Conservation (phyloP, 2,888 invertebrate species). For the Chymomyza fuscimana region DNA sequence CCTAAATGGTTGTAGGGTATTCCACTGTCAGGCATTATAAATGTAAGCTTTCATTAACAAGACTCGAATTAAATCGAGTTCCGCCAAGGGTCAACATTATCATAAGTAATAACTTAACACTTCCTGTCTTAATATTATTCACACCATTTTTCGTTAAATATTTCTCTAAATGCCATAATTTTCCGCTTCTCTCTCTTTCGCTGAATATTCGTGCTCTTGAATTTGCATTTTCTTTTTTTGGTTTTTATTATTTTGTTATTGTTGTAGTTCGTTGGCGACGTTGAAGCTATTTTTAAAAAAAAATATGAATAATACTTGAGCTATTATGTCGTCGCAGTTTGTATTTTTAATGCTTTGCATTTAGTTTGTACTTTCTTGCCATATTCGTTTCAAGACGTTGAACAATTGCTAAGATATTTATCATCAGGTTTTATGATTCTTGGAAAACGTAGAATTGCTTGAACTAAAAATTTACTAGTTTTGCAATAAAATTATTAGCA, state of each 20-base stretch:
- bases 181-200: constrained; percentile 16
- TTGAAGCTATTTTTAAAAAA: constrained; percentile 40
- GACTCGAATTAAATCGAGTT: neutral
- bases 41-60: neutral
- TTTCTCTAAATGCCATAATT: neutral
- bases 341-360: constrained; percentile 6
- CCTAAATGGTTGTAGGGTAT: too few relatives aligned
- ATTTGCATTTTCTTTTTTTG: too few relatives aligned
- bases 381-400: constrained; percentile 17
- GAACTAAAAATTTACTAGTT: too few relatives aligned
- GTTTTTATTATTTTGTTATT: constrained; percentile 1
- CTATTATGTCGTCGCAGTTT: constrained; percentile 33
- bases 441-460: too few relatives aligned
- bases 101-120: constrained; percentile 16
- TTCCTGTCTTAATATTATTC: neutral
- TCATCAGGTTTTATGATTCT: too few relatives aligned
- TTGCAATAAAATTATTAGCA: too few relatives aligned
- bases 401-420: neutral
- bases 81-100: too few relatives aligned
- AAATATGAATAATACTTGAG: constrained; percentile 44
- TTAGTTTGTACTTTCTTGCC: too few relatives aligned
- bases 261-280: constrained; percentile 19
- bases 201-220: neutral
- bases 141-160: too few relatives aligned
- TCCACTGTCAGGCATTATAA: too few relatives aligned